Evolutionary conservation across 2,888 invertebrate species (phyloP).

Genomic region (Platerodrilus igneus): DNA sequence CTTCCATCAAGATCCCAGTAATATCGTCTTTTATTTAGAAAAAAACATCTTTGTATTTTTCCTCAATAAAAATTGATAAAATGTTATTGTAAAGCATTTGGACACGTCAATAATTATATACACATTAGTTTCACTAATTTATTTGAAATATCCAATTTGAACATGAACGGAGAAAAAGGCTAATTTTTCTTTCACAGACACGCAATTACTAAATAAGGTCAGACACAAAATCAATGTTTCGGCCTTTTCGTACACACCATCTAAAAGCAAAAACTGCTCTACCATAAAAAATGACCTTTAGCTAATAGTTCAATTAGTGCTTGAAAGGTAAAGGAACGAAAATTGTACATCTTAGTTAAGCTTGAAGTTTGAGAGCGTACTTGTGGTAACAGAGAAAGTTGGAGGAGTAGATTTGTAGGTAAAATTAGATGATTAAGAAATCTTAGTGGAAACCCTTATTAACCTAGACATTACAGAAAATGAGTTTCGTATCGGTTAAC

Average conservation of each 20-base stretch:
- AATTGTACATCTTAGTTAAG: too few species aligned
- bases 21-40: too few species aligned
- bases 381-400: slow-evolving; percentile 11
- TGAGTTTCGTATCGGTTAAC: slow-evolving; percentile 22
- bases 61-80: too few species aligned
- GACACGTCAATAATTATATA: too few species aligned
- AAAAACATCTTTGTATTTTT: too few species aligned
- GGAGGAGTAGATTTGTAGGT: slow-evolving; percentile 13
- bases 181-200: too few species aligned
- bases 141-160: too few species aligned
- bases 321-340: slow-evolving; percentile 6
- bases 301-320: slow-evolving; percentile 16
- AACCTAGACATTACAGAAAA: slow-evolving; percentile 23
- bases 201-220: slow-evolving; percentile 10
- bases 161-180: too few species aligned
- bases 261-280: slow-evolving; percentile 6
- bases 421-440: slow-evolving; percentile 25
- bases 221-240: slow-evolving; percentile 8
- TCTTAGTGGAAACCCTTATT: slow-evolving; percentile 22
- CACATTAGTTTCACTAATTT: too few species aligned
- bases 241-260: not conserved
- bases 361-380: slow-evolving; percentile 12
- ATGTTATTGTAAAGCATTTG: too few species aligned
- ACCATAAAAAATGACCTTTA: slow-evolving; percentile 13
- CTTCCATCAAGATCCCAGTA: too few species aligned